Conservation (phyloP, 1,140 invertebrate species). For the Brachystomella parvula region DNA sequence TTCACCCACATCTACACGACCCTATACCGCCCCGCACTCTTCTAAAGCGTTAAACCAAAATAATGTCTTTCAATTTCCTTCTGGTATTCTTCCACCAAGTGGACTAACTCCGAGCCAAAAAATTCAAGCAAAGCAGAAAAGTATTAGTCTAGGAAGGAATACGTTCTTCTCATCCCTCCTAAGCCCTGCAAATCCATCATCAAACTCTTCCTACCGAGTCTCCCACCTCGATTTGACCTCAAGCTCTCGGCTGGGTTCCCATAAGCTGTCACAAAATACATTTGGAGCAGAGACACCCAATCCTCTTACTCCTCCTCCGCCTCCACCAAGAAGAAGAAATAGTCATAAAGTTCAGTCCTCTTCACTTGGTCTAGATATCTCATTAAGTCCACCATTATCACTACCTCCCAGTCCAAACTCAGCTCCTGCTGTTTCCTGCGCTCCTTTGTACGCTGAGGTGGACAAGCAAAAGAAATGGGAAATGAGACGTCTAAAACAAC, state of each 20-base stretch:
- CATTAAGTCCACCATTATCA: constrained; percentile 9
- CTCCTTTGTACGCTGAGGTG: constrained; percentile 26
- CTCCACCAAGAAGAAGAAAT: constrained; percentile 15
- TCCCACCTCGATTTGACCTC: constrained; percentile 14
- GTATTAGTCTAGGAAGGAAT: constrained; percentile 28
- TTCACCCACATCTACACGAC: neutral
- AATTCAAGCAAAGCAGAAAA: constrained; percentile 24
- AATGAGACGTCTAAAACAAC: constrained; percentile 18
- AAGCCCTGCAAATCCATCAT: constrained; percentile 5
- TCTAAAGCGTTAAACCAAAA: neutral
- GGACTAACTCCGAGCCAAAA: neutral
- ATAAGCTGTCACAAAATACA: neutral
- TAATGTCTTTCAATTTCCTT: neutral
- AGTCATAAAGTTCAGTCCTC: neutral
- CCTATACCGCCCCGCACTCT: neutral
- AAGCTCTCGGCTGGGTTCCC: neutral
- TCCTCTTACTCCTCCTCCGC: constrained; percentile 18
- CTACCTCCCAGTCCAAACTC: neutral
- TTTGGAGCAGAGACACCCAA: constrained; percentile 17
- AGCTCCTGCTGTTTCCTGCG: neutral
- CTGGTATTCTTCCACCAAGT: neutral
- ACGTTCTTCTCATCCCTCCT: neutral
- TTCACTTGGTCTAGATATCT: neutral
- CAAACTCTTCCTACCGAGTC: neutral
- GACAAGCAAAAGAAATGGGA: constrained; percentile 37